Base-by-base conservation (phyloP, 1,140 invertebrate species). In the Drosophila erecta region DNA sequence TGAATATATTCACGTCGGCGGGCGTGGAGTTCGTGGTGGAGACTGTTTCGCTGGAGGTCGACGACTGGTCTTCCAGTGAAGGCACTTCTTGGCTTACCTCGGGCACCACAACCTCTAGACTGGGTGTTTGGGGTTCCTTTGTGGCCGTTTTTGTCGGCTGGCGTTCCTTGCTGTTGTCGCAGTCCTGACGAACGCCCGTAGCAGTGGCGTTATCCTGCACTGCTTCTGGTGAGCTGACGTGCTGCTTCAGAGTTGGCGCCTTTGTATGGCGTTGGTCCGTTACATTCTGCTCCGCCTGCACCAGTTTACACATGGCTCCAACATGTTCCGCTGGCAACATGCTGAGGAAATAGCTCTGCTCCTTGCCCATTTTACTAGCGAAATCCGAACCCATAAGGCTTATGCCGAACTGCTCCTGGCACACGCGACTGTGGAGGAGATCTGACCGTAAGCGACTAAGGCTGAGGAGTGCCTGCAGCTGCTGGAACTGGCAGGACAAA, bases 301-400 rank as follows among this genome's bases (percentile, higher is more conserved):
- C 46, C 2, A 90, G 43, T 49, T 77, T 83, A 33, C 96, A 97
- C 43, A 97, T 92, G n/a, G 96, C 96, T 11, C 95, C 94, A 53
- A 97, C 91, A 83, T 96, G 96, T 71, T 95, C 94, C 3, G 93
- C 79, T 12, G 94, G 93, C 79, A 96, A 94, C 67, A 96, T 90
- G 67, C 93, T 93, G 6, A 94, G 92, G 75, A 94, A 93, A 76
- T 94, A 94, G 54, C 92, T 93, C 56, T 93, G 78, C 8, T 77
- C 69, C 47, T 57, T 91, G 40, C 66, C 73, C 79, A 79, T 59
- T 30, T 69, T 59, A 38, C 64, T 74, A 5, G 43, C 20, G 15
- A n/a, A n/a, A 6, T 35, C n/a, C 3, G 64, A 37, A 7, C 24
- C 12, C 1, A 15, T 27, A 0, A 86, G 30, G 4, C 44, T 59